phyloP scores from a whole-genome alignment of 2,113 vertebrate genomes.

The Chaetodon auriga region DNA sequence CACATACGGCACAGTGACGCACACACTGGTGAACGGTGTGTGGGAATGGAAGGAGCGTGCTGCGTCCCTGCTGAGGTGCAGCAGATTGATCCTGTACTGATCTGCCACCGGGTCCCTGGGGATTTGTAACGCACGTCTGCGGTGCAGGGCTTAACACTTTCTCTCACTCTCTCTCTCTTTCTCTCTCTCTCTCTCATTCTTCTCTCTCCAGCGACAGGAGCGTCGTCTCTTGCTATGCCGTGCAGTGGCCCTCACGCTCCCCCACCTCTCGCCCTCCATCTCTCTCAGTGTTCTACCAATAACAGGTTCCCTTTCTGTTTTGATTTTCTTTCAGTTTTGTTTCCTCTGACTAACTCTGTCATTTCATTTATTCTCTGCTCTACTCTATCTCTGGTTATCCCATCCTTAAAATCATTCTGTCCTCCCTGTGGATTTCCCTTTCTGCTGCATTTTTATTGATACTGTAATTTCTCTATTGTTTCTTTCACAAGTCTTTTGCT shows the following conservation, averaged over 20 bases:
- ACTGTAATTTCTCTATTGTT: background rate
- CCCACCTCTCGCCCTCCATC: conserved; percentile 48
- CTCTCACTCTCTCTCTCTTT: conserved; percentile 35
- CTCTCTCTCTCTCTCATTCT: conserved; percentile 43
- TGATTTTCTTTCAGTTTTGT: conserved; percentile 46
- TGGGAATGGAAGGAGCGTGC: conserved; percentile 59
- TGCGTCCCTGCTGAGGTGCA: conserved; percentile 68
- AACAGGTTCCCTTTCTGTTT: conserved; percentile 44
- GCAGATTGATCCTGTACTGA: conserved; percentile 77
- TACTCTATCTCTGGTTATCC: conserved; percentile 32
- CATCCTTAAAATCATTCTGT: conserved; percentile 18
- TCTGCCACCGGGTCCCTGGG: conserved; percentile 66
- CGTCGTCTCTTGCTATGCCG: conserved; percentile 43
- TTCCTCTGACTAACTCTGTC: conserved; percentile 42
- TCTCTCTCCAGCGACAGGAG: conserved; percentile 22
- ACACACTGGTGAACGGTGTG: conserved; percentile 48
- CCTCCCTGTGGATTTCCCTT: conserved; percentile 22
- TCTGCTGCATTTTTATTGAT: conserved; percentile 30
- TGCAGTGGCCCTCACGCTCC: conserved; percentile 42
- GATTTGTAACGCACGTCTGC: conserved; percentile 74
- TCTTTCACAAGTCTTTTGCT: conserved; percentile 4
- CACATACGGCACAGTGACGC: conserved; percentile 24
- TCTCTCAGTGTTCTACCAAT: conserved; percentile 44
- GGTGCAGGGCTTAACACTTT: conserved; percentile 57
- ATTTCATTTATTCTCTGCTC: conserved; percentile 48